A percentile compares a stretch with the other conserved stretches of the same genome.
Conservation (phyloP, 2,888 invertebrate species). For the Tenthredo distinguenda region DNA sequence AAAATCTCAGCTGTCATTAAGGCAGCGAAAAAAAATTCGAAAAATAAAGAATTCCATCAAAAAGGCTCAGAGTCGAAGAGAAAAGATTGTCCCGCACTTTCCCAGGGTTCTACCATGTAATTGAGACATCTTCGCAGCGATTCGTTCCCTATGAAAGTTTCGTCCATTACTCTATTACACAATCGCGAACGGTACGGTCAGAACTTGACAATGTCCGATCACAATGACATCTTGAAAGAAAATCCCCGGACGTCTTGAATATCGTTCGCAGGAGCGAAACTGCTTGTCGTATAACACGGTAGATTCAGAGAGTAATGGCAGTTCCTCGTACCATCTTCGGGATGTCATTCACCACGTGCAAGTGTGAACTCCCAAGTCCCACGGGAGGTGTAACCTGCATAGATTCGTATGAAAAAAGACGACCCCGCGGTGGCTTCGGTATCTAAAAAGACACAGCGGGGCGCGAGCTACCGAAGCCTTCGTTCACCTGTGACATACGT, state of each 20-base stretch:
- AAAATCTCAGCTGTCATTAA: not conserved
- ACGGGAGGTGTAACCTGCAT: slow-evolving; percentile 50
- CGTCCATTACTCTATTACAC: slow-evolving; percentile 43
- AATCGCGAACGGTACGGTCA: slow-evolving; percentile 29
- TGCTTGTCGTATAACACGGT: not conserved
- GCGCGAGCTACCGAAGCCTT: slow-evolving; percentile 29
- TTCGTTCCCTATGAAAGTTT: not conserved
- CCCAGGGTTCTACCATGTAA: slow-evolving; percentile 41
- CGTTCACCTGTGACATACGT: slow-evolving; percentile 42
- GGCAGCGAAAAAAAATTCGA: no score
- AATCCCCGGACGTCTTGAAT: slow-evolving; percentile 42
- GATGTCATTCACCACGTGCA: slow-evolving; percentile 56
- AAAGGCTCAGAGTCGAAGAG: not conserved
- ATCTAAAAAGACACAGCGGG: slow-evolving; percentile 48
- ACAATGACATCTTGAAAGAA: slow-evolving; percentile 38
- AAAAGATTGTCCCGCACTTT: slow-evolving; percentile 7
- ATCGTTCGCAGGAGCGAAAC: slow-evolving; percentile 4
- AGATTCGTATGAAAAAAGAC: not conserved
- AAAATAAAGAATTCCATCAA: not conserved
- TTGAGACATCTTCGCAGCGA: slow-evolving; percentile 40
- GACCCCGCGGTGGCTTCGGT: slow-evolving; percentile 36
- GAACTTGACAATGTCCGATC: slow-evolving; percentile 39
- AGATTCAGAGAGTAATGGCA: slow-evolving; percentile 21
- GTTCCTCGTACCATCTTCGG: slow-evolving; percentile 56
- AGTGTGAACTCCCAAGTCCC: slow-evolving; percentile 54